These are phyloP conservation scores for Cephus rjabovi DNA, from an alignment of 2,888 invertebrate genomes.

Conservation along the genomic window DNA sequence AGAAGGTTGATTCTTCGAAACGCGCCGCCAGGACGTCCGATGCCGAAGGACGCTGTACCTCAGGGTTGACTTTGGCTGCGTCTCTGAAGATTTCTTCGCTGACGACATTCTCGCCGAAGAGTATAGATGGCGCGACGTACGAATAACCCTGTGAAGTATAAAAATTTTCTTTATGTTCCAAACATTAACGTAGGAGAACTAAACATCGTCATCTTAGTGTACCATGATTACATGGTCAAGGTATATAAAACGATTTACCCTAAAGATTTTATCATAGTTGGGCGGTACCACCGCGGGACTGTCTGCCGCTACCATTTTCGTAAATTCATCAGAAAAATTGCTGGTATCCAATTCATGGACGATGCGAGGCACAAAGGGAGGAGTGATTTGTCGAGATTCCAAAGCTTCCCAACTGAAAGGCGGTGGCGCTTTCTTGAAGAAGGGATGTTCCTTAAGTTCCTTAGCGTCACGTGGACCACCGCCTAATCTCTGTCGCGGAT, in stretches of 20 bases:
- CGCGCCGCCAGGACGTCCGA: slow-evolving; percentile 43
- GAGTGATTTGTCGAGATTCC: slow-evolving; percentile 79
- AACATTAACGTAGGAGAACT: too few relatives aligned
- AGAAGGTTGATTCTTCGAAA: slow-evolving; percentile 81
- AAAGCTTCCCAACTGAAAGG: slow-evolving; percentile 79
- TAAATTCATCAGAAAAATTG: slow-evolving; percentile 98
- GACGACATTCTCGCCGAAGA: slow-evolving; percentile 84
- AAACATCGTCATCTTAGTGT: not conserved
- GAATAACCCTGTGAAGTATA: slow-evolving; percentile 82
- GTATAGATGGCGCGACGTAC: slow-evolving; percentile 92
- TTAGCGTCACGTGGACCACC: slow-evolving; percentile 86
- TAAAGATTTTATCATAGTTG: slow-evolving; percentile 87
- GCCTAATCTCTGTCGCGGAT: slow-evolving; percentile 88
- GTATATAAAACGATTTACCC: slow-evolving; percentile 55
- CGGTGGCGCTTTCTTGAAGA: slow-evolving; percentile 75
- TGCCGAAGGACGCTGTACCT: slow-evolving; percentile 36
- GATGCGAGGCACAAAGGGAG: slow-evolving; percentile 93
- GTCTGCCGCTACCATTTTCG: slow-evolving; percentile 89
- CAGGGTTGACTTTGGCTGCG: slow-evolving; percentile 33
- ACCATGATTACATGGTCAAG: not conserved
- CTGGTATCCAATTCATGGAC: slow-evolving; percentile 90
- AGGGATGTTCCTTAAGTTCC: slow-evolving; percentile 90
- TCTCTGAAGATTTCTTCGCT: slow-evolving; percentile 79
- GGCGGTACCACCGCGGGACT: slow-evolving; percentile 91
- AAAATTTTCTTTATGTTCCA: not conserved